Percentiles rank a stretch among this genome's conserved stretches.
Conservation (phyloP, 2,113 vertebrate species). For the Clinocottus analis region DNA sequence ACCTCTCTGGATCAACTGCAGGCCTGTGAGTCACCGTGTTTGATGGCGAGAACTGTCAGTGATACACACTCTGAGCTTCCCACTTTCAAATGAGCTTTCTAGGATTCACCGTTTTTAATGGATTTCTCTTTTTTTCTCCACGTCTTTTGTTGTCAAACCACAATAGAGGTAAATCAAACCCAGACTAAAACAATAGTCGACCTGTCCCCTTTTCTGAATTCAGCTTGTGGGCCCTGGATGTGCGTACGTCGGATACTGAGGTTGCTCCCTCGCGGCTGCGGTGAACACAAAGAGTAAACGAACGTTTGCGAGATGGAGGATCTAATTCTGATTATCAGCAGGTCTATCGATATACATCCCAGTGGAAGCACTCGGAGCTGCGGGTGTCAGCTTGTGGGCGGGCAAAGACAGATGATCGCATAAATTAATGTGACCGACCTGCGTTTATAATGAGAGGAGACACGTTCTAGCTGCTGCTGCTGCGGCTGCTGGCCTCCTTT, state of each 20-base stretch:
- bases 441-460: slow-evolving; percentile 53
- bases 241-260: neutral
- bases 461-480: slow-evolving; percentile 50
- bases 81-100: slow-evolving; percentile 17
- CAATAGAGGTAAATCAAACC: slow-evolving; percentile 7
- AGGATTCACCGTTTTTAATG: neutral
- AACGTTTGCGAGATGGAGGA: slow-evolving; percentile 25
- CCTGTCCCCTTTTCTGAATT: neutral
- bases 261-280: slow-evolving; percentile 30
- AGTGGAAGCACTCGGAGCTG: slow-evolving; percentile 23
- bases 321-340: slow-evolving; percentile 39
- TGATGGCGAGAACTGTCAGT: slow-evolving; percentile 22
- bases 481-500: slow-evolving; percentile 57
- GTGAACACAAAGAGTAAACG: slow-evolving; percentile 29
- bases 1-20: slow-evolving; percentile 30
- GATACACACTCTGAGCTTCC: slow-evolving; percentile 5
- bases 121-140: neutral
- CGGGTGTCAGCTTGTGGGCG: slow-evolving; percentile 56
- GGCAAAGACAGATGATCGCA: slow-evolving; percentile 58
- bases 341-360: slow-evolving; percentile 43
- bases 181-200: neutral
- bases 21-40: slow-evolving; percentile 27
- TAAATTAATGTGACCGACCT: slow-evolving; percentile 59
- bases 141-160: neutral
- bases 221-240: slow-evolving; percentile 37